Base-by-base conservation (phyloP, 2,888 invertebrate genomes). In the Halictus ligatus region DNA sequence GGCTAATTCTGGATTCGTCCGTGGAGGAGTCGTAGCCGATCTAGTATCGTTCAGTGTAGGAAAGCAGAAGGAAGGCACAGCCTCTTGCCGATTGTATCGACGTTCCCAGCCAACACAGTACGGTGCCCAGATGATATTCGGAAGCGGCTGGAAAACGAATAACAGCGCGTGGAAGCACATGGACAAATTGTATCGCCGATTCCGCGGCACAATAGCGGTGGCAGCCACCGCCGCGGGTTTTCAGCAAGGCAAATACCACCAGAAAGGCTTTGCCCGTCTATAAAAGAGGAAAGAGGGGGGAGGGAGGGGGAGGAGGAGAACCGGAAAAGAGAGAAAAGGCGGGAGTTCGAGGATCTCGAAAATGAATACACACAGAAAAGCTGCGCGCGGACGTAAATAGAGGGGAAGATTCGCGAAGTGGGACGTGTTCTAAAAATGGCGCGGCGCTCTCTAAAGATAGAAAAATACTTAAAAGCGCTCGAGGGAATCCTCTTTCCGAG, bases 381-480 rank as follows among this genome's bases (percentile, higher is more conserved):
- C 54, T 29, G 60, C 71, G 43, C 69, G 69, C 69, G 67, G 54
- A 29, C 43, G 10, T 35, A 50, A 60, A 83, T 76, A 80, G 72
- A 72, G 25, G 69, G 75, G 48, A 13, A 25, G 15, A 69, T 74
- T 40, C 35, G 46, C 60, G 50, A 84, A 84, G 78, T 78, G 83
- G 83, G 64, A 58, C 84, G 84, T 50, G 69, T 84, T 83, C 83
- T 54, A 83, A 83, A 83, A 78, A 72, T 75, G 75, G 75, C 25
- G 35, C 25, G 72, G 18, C 48, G 18, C 72, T 18, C 46, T 74
- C 83, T 78, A 82, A 84, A 82, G 78, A 84, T 75, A 82, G 84
- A 83, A 64, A 74, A 78, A 82, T 82, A 73, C 78, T 84, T 83
- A 79, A 83, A 71, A 79, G 72, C 67, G 81, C 81, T 75, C 77